A percentile compares a stretch with the other conserved stretches of the same genome.
These are phyloP conservation scores for Pseudopipra pipra DNA, from an alignment of 2,113 vertebrate genomes.

Conservation along the genomic window DNA sequence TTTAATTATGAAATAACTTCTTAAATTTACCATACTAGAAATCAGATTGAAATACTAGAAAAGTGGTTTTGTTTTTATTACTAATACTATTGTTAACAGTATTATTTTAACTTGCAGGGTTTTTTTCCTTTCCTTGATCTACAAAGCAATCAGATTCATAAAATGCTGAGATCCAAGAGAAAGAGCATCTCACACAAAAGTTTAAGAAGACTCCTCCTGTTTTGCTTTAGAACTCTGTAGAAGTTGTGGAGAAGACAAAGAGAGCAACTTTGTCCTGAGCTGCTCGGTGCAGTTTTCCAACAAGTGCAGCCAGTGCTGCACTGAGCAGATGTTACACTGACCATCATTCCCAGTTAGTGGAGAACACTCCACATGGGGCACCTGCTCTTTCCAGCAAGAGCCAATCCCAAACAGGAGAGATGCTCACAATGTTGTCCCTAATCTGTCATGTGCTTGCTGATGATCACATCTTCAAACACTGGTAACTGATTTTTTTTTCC, in stretches of 20 bases:
- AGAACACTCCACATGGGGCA: not conserved
- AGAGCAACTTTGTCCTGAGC: not conserved
- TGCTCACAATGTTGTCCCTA: not conserved
- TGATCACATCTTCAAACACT: not conserved
- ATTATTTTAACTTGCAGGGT: not conserved
- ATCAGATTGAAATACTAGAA: not conserved
- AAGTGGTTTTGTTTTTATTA: not conserved
- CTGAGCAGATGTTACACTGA: not conserved
- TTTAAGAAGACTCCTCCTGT: not conserved
- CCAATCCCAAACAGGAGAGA: not conserved
- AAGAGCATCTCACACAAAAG: not conserved
- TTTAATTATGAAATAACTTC: not conserved
- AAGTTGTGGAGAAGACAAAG: not conserved
- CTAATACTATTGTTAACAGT: not conserved
- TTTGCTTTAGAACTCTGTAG: not conserved
- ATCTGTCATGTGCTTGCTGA: not conserved
- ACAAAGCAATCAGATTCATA: not conserved
- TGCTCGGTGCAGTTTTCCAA: not conserved
- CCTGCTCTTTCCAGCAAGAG: not conserved
- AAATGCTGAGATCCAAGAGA: not conserved
- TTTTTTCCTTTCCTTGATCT: not conserved
- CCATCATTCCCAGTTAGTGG: not conserved
- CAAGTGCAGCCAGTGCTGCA: not conserved
- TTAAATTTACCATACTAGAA: not conserved
- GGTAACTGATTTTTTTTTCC: not conserved